Percentiles rank a stretch among this genome's conserved stretches.
Evolutionary conservation across 1,140 invertebrate species (phyloP).

Genomic region (Drepana arcuata): DNA sequence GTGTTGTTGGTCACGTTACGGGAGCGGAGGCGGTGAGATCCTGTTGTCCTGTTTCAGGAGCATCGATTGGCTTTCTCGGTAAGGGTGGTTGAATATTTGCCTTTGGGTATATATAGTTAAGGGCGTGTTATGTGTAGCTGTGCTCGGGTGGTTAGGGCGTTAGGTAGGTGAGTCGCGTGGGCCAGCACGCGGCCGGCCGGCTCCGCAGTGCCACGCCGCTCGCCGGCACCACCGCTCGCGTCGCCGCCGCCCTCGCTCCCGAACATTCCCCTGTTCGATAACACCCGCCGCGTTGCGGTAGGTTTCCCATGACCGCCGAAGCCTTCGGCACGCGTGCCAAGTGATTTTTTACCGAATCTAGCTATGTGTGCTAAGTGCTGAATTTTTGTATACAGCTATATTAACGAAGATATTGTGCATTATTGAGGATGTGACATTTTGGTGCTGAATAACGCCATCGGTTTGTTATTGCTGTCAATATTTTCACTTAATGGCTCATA

Average conservation of each 20-base stretch:
- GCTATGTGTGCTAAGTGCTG: too few relatives aligned
- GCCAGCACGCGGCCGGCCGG: conserved; percentile 46
- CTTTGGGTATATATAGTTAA: conserved; percentile 9
- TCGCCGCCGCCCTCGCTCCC: conserved; percentile 14
- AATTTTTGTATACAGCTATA: too few relatives aligned
- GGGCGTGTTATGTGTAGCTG: conserved; percentile 18
- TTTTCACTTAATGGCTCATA: too few relatives aligned
- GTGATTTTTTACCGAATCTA: too few relatives aligned
- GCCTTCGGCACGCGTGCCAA: too few relatives aligned
- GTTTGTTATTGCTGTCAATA: too few relatives aligned
- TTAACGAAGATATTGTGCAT: too few relatives aligned
- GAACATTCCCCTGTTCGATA: conserved; percentile 18
- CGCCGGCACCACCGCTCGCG: conserved; percentile 40
- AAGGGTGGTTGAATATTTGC: neutral
- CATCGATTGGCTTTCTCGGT: conserved; percentile 53
- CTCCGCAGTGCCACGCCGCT: conserved; percentile 58
- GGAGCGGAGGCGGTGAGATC: conserved; percentile 59
- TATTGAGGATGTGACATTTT: too few relatives aligned
- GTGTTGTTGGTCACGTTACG: conserved; percentile 1
- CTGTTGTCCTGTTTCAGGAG: conserved; percentile 59
- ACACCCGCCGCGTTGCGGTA: conserved; percentile 47
- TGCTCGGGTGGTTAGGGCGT: conserved; percentile 32
- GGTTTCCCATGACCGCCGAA: too few relatives aligned
- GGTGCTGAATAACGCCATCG: too few relatives aligned
- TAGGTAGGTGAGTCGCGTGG: conserved; percentile 22